Evolutionary conservation across 2,888 invertebrate species (phyloP).

Genomic region (Chrysopilus asiliformis): DNA sequence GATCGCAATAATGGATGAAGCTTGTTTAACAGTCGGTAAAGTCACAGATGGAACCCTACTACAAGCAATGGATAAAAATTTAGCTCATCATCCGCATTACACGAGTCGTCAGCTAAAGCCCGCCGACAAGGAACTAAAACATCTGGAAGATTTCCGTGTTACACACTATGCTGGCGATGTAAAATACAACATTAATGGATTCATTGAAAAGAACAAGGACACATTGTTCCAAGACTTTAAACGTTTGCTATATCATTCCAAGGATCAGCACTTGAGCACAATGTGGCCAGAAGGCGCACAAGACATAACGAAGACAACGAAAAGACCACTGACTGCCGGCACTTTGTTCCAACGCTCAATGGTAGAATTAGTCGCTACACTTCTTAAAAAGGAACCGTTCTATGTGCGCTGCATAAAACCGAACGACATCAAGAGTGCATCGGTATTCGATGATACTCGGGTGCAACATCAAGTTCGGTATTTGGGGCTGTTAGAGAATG

Average conservation of each 20-base stretch:
- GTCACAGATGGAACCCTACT: constrained; percentile 73
- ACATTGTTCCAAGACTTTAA: constrained; percentile 95
- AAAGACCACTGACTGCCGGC: constrained; percentile 88
- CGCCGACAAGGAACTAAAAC: constrained; percentile 64
- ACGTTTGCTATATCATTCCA: constrained; percentile 73
- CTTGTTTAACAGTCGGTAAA: constrained; percentile 90
- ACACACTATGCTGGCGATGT: constrained; percentile 97
- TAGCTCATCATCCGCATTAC: constrained; percentile 78
- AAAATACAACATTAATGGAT: constrained; percentile 76
- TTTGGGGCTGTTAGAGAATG: constrained; percentile 88
- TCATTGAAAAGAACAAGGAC: constrained; percentile 96
- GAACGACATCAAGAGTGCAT: constrained; percentile 83
- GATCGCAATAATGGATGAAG: constrained; percentile 91
- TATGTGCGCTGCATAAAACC: constrained; percentile 97
- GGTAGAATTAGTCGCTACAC: constrained; percentile 73
- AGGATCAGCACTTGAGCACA: constrained; percentile 55
- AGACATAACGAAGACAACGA: constrained; percentile 82
- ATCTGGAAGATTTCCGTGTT: constrained; percentile 67
- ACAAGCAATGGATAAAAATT: constrained; percentile 84
- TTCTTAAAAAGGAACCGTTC: constrained; percentile 87
- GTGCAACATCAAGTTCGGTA: constrained; percentile 44
- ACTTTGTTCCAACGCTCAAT: constrained; percentile 92
- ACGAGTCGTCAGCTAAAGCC: constrained; percentile 74
- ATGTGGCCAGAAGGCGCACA: constrained; percentile 98
- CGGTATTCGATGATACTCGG: constrained; percentile 72